These are phyloP conservation scores for Sus cebifrons DNA, from an alignment of 2,797 vertebrate species.

Conservation along the genomic window DNA sequence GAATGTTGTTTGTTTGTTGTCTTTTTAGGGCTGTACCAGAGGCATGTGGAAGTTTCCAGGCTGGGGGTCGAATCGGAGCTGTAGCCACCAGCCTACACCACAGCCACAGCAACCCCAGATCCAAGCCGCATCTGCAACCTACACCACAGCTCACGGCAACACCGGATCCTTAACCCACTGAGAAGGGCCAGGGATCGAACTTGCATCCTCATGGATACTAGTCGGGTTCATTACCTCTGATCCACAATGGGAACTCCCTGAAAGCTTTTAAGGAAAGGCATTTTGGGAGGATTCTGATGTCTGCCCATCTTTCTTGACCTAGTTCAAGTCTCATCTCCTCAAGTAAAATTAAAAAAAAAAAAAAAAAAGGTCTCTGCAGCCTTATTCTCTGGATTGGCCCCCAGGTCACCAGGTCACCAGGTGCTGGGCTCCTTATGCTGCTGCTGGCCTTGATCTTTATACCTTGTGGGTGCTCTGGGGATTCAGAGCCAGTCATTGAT, in stretches of 20 bases:
- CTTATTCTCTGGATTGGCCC: neutral
- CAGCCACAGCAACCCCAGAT: no score
- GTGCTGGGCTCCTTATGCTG: neutral
- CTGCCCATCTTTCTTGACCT: neutral
- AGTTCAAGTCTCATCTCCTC: neutral
- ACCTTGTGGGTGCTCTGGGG: neutral
- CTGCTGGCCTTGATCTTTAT: neutral
- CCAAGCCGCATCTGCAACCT: no score
- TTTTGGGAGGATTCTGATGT: neutral
- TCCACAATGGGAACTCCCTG: neutral
- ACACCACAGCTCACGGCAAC: no score
- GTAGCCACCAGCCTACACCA: no score
- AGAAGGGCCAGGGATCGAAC: no score
- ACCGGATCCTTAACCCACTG: no score
- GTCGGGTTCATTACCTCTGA: no score
- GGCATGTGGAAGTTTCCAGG: no score
- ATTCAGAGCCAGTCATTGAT: accelerated
- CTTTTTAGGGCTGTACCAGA: no score
- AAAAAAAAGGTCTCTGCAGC: neutral
- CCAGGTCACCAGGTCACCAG: neutral
- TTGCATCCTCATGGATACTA: no score
- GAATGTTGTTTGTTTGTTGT: no score
- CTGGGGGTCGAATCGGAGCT: no score
- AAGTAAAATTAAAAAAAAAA: neutral
- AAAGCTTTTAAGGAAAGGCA: neutral